Base-by-base conservation (phyloP, 2,113 vertebrate genomes). In the Hyaena hyaena region DNA sequence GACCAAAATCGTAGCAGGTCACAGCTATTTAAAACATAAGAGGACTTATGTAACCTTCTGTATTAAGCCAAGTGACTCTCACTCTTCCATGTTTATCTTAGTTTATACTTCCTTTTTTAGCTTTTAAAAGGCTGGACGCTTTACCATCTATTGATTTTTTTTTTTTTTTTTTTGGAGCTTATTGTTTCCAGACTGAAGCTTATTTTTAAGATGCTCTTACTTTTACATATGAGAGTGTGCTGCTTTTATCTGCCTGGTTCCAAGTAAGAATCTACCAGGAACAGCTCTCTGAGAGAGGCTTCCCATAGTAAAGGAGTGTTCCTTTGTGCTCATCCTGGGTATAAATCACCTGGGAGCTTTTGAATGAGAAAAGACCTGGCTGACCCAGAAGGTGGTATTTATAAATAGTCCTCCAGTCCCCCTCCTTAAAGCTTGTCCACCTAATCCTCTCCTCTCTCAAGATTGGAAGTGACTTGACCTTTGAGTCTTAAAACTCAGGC, bases 371-470 rank as follows among this genome's bases (percentile, higher is more conserved):
- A 98, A 98, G 98, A 97, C 98, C 98, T 95, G 90, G 95, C 97
- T 98, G 97, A 98, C 98, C 98, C 96, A 98, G 95, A 98, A 98
- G 96, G 94, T 97, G 79, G 90, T 91, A 61, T 95, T 96, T 98
- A 98, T 98, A 98, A 98, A 98, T 98, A 98, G 98, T 98, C 93
- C 88, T 96, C 96, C 79, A 89, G 81, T 88, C 95, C 8, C 86
- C 92, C 76, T 95, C 97, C 97, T 94, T 95, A 90, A 95, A 92
- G 97, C 98, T 88, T 95, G 97, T 98, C 94, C 28, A 23, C 97
- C 97, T 98, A 98, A 98, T 98, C 98, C 96, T 98, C 95, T 97
- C 97, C 97, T 94, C 96, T 90, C 97, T 97, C 93, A 86, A 96
- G 95, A 97, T 48, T 98, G 98, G 96, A 97, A 96, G 93, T 96